phyloP scores from a whole-genome alignment of 2,888 invertebrate species.

The Temnothorax ravouxi region DNA sequence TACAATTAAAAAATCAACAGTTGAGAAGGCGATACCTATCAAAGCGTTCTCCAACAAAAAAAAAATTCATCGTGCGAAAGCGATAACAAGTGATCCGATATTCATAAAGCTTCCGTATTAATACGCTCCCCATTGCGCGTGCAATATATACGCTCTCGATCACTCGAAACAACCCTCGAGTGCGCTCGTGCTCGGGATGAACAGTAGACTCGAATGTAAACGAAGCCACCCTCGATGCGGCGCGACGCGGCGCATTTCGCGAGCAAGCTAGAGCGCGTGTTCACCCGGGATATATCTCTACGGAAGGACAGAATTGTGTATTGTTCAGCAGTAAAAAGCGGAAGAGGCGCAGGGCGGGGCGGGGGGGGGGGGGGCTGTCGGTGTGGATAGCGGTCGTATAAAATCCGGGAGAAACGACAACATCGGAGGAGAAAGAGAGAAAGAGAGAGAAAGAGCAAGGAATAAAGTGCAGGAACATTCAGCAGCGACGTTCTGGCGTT shows the following conservation, averaged over 20 bases:
- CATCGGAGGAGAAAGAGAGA: constrained; percentile 28
- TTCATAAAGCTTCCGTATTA: constrained; percentile 46
- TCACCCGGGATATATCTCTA: constrained; percentile 26
- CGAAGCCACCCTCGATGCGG: constrained; percentile 39
- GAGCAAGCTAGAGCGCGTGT: constrained; percentile 42
- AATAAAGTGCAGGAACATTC: constrained; percentile 58
- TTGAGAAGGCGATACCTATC: neutral
- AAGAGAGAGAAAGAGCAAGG: constrained; percentile 51
- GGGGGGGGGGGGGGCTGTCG: constrained; percentile 41
- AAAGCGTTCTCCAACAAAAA: neutral
- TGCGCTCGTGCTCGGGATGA: constrained; percentile 27
- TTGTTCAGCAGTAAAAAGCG: constrained; percentile 63
- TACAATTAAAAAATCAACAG: neutral
- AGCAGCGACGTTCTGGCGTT: constrained; percentile 64
- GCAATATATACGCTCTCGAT: constrained; percentile 35
- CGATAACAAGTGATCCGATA: constrained; percentile 28
- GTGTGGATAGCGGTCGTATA: constrained; percentile 62
- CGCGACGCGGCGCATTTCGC: constrained; percentile 40
- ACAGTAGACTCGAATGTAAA: constrained; percentile 57
- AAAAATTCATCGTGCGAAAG: neutral
- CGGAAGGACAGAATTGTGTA: constrained; percentile 50
- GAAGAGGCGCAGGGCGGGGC: constrained; percentile 45
- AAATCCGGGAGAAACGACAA: constrained; percentile 58
- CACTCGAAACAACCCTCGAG: constrained; percentile 54
- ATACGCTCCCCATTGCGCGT: neutral